phyloP scores from a whole-genome alignment of 2,888 invertebrate genomes.

The Sycophila texana region DNA sequence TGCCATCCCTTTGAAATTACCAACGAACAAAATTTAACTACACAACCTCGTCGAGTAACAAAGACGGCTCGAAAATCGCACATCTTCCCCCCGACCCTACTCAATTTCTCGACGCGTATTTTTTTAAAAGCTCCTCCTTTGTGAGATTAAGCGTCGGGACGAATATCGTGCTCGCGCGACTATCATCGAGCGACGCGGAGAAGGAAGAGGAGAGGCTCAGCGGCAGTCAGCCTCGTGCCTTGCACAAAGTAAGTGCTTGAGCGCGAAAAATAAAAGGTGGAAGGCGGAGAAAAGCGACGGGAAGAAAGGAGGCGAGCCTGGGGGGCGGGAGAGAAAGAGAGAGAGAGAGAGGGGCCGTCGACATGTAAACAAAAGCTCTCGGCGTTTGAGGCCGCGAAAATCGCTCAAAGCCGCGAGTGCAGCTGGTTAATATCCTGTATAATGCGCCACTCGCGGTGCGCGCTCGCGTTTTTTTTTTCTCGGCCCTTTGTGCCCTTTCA shows the following conservation, averaged over 20 bases:
- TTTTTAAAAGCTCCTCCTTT: conserved; percentile 32
- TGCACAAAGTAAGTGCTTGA: not conserved
- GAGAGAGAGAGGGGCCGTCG: conserved; percentile 17
- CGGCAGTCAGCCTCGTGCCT: not conserved
- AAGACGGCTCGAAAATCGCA: not conserved
- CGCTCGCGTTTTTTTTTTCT: no score
- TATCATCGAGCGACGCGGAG: conserved; percentile 11
- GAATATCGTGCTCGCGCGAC: conserved; percentile 25
- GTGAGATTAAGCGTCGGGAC: conserved; percentile 45
- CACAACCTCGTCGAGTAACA: not conserved
- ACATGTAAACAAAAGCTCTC: conserved; percentile 42
- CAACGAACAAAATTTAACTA: not conserved
- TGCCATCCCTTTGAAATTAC: not conserved
- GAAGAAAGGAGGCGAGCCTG: not conserved
- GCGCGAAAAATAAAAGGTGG: conserved; percentile 9
- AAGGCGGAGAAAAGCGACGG: not conserved
- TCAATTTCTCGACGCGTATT: not conserved
- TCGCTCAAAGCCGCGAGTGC: conserved; percentile 40
- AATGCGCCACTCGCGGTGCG: conserved; percentile 34
- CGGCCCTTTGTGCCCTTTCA: not conserved
- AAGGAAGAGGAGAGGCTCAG: no score
- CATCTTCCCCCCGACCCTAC: not conserved
- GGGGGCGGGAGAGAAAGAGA: not conserved
- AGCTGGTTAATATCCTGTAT: conserved; percentile 34
- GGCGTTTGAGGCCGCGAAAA: conserved; percentile 33